Base-by-base conservation (phyloP, 1,140 invertebrate genomes). In the Nixonia krombeini region DNA sequence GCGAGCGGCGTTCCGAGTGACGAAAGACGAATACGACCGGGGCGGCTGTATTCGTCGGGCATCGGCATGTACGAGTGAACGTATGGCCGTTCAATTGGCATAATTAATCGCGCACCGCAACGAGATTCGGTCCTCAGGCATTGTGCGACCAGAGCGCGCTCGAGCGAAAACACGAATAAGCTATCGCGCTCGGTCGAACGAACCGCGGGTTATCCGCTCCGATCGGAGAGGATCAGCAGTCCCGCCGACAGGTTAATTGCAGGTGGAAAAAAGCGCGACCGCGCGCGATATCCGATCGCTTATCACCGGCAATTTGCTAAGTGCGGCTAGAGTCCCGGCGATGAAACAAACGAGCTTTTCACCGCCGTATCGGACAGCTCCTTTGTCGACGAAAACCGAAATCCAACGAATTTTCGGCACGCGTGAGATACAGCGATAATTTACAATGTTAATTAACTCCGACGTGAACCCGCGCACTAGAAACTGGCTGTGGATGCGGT, bases 11-110 rank as follows among this genome's bases (percentile, higher is more conserved):
- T n/a, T n/a, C n/a, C n/a, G n/a, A n/a, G n/a, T n/a, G n/a, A n/a
- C n/a, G n/a, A n/a, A n/a, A n/a, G n/a, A n/a, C n/a, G n/a, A n/a
- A n/a, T n/a, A n/a, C n/a, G n/a, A n/a, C n/a, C n/a, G n/a, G n/a
- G n/a, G 25, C 25, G 12, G 10, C 29, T 74, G 72, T 72, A 56
- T 58, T n/a, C 72, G 71, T 74, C 73, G 52, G 68, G 65, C 73
- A 74, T 74, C 73, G 73, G 71, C 72, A 74, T 74, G 68, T 72
- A 72, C 65, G 68, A n/a, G n/a, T n/a, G n/a, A 41, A 50, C 56
- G 58, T 73, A 51, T 68, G 59, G 50, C 35, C 67, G 73, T n/a
- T 74, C 73, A 73, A 72, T 74, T 73, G 73, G 73, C 68, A 74
- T 74, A 74, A 74, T 74, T 74, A 74, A 74, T 74, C 69, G 63